Evolutionary conservation across 2,888 invertebrate species (phyloP).

Genomic region (Hipparchia sbordonii): DNA sequence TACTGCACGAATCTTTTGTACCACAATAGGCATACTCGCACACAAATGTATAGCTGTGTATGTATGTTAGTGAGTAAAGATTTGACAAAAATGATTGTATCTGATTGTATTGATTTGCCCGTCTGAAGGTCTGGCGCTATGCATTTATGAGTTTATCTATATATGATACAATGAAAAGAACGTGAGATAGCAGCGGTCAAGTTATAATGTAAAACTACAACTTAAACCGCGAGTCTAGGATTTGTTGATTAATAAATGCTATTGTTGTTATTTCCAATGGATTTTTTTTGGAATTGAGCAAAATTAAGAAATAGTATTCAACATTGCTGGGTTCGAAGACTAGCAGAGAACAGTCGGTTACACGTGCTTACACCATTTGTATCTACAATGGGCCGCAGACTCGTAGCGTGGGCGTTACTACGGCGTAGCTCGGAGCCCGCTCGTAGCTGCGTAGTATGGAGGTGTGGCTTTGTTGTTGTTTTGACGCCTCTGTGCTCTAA

Average conservation of each 20-base stretch:
- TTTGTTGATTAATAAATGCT: too few relatives aligned
- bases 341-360: slow-evolving; percentile 4
- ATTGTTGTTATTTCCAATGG: too few relatives aligned
- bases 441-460: slow-evolving; percentile 33
- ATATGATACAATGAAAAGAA: background rate
- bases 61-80: background rate
- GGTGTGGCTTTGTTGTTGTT: slow-evolving; percentile 46
- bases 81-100: background rate
- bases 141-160: background rate
- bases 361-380: slow-evolving; percentile 22
- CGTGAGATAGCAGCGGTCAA: background rate
- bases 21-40: background rate
- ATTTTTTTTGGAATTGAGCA: too few relatives aligned
- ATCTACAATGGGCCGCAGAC: slow-evolving; percentile 15
- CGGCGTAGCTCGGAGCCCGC: slow-evolving; percentile 38
- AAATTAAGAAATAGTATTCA: background rate
- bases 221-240: too few relatives aligned
- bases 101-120: too few relatives aligned
- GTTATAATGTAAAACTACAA: too few relatives aligned
- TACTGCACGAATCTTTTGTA: background rate
- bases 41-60: background rate
- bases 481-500: slow-evolving; percentile 37
- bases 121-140: background rate
- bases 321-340: background rate
- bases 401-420: slow-evolving; percentile 56